These are phyloP conservation scores for Styela plicata DNA, from an alignment of 23 tunicate species.

Conservation along the genomic window DNA sequence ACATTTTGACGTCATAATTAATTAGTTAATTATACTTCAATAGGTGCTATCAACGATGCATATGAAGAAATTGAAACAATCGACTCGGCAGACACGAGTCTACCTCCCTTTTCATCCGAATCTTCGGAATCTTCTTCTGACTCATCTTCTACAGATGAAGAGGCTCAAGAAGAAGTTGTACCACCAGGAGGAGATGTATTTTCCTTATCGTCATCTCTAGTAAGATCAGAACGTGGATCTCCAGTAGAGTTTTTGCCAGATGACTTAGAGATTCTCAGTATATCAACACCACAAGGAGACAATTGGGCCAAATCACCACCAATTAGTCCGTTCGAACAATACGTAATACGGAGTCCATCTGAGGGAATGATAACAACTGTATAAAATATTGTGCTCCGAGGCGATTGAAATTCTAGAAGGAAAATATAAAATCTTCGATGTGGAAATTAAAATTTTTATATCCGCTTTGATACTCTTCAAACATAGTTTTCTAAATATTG, in stretches of 20 bases:
- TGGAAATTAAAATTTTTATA: no score
- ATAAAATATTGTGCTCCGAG: no score
- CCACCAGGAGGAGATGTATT: constrained; percentile 20
- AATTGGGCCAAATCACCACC: background rate
- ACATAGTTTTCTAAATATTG: no score
- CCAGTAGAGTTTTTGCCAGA: constrained; percentile 13
- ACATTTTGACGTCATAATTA: no score
- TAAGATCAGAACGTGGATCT: constrained; percentile 27
- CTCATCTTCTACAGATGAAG: background rate
- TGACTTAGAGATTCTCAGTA: background rate
- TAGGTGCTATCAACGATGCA: background rate
- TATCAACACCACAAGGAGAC: background rate
- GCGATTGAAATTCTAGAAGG: no score
- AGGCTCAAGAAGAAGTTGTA: background rate
- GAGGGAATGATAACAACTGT: constrained; percentile 3
- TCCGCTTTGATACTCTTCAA: no score
- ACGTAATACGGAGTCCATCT: background rate
- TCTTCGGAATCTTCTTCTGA: background rate
- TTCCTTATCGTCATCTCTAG: constrained; percentile 16
- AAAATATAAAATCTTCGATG: no score
- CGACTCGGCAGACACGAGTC: background rate
- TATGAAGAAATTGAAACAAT: background rate
- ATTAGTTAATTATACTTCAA: no score
- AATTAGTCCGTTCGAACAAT: background rate
- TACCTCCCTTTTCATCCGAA: background rate